Base-by-base conservation (phyloP, 2,888 invertebrate genomes). In the Ellobium chinense region DNA sequence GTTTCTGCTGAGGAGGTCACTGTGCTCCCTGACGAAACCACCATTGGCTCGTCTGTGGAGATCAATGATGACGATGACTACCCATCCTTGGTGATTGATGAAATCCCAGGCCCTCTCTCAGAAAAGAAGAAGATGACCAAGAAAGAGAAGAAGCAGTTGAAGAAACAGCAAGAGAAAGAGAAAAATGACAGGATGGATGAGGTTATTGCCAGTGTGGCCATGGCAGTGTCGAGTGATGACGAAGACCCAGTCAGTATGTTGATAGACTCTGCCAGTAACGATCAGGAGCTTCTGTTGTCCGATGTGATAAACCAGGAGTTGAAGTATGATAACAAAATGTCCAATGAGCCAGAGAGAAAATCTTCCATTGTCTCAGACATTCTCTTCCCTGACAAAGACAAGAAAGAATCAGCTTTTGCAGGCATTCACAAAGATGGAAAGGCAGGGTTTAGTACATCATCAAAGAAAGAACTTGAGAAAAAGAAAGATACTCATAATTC, bases 181-280 rank as follows among this genome's bases (percentile, higher is more conserved):
- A 77, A 62, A 29, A 78, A 75, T 54, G 80, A 83, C 21, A 80
- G 78, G n/a, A 80, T 82, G 14, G 83, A 84, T 39, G 82, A 83
- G 27, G 72, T 70, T 4, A 72, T 85, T 63, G 84, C 76, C 18
- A 80, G 77, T n/a, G 80, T 80, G 7, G 80, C 80, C 18, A 75
- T 24, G 37, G 74, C 63, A 14, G 63, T 68, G 3, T 69, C 80
- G 21, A 75, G 80, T 70, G 80, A 80, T 46, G 80, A 80, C 37
- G 78, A 78, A 12, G 68, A 68, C 7, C 58, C 58, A 14, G 7
- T 54, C 31, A 24, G 56, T n/a, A 24, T 79, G 65, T 4, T 54
- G 34, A 66, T 79, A 56, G 79, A 79, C 24, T 39, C 72, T 4
- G 36, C 60, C 21, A 27, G 29, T 27, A 73, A 66, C 37, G 78